A percentile compares a stretch with the other conserved stretches of the same genome.
Evolutionary conservation across 2,888 invertebrate species (phyloP).

Genomic region (Limnephilus lunatus): DNA sequence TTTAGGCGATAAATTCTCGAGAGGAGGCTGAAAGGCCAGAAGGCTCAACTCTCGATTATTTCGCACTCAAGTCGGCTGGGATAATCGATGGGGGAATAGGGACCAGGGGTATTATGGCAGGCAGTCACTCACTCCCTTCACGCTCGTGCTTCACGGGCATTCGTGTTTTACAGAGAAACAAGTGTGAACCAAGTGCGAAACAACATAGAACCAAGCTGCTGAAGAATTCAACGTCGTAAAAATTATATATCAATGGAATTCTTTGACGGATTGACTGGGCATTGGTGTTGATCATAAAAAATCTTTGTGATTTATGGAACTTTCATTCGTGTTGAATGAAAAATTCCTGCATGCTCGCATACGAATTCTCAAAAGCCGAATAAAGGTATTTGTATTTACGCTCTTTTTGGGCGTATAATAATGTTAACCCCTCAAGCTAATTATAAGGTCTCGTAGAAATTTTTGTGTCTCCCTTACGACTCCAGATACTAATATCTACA

Average conservation of each 20-base stretch:
- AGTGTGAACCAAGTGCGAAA: neutral
- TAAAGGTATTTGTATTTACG: neutral
- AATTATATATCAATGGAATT: neutral
- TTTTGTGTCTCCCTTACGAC: too few species aligned
- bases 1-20: neutral
- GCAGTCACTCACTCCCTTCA: neutral
- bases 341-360: neutral
- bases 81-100: neutral
- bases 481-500: too few species aligned
- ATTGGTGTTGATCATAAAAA: neutral
- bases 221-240: neutral
- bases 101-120: neutral
- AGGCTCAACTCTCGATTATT: neutral
- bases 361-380: neutral
- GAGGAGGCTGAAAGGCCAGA: neutral
- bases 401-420: neutral
- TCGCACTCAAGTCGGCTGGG: neutral
- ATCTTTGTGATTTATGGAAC: neutral
- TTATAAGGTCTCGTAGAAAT: too few species aligned
- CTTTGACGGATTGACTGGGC: neutral
- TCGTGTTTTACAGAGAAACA: neutral
- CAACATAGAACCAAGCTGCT: neutral
- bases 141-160: neutral
- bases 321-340: neutral
- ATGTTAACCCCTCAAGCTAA: too few species aligned